Evolutionary conservation across 2,113 vertebrate genomes (phyloP), one percentile per base, ranked within the genome.

Genomic region (Cebidichthys violaceus): DNA sequence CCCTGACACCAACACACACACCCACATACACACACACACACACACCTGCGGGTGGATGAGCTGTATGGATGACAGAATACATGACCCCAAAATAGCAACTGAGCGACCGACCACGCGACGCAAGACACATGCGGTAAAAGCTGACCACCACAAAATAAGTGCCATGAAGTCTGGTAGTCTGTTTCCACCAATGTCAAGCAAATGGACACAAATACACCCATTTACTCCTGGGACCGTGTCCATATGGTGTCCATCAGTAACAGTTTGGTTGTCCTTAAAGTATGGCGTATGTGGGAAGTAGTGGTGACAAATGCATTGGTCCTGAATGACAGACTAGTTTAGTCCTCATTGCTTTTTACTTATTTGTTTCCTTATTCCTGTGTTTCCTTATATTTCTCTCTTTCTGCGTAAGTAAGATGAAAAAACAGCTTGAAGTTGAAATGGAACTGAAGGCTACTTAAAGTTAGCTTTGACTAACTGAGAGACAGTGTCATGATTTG

Each of bases 111-210:
- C 77, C 73, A 81, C 29, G 17, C 79, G 66, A 70, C 41, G 47
- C 77, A 9, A 85, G 82, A 86, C 75, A 82, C 84, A 75, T 62
- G 79, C 70, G 0, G 76, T 82, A 86, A 93, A 76, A 87, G 93
- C 93, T 94, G 93, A 94, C 92, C 87, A 81, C 82, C 75, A 88
- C 87, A 91, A 91, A 92, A 92, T 86, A 77, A 90, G 84, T 73
- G 50, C 47, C 47, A 78, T 77, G 55, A 85, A 89, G 83, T 87
- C 80, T 33, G 57, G 18, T 50, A 9, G 54, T 82, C 78, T 62
- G 76, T 70, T 50, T 82, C 50, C 15, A 81, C 78, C 90, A 91
- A 91, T 91, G 92, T 89, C 92, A 85, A 89, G 82, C 81, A 86
- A 86, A 87, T 77, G 24, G 55, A 88, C 86, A 83, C 81, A 89